These are phyloP conservation scores for Lindbergichthys nudifrons DNA, from an alignment of 2,797 vertebrate genomes.

Conservation along the genomic window DNA sequence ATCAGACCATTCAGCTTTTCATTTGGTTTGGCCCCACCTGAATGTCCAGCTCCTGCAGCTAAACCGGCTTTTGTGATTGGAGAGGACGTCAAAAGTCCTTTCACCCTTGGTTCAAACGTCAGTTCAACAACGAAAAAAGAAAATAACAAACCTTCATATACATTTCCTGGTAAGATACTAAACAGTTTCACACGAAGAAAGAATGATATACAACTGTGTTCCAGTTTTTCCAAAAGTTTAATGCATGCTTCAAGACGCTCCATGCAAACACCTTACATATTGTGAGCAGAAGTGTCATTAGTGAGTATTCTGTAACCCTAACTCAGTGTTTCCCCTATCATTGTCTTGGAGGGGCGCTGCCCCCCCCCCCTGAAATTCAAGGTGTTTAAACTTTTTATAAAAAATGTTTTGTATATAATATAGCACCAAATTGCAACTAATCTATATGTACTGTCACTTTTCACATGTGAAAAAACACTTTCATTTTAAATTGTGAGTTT, in stretches of 20 bases:
- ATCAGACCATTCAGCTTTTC: accelerated
- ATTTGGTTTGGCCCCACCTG: too few relatives aligned
- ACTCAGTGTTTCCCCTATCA: too few relatives aligned
- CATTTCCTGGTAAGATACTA: not conserved
- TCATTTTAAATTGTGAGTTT: too few relatives aligned
- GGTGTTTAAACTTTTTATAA: too few relatives aligned
- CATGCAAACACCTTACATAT: not conserved
- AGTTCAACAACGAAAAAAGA: accelerated
- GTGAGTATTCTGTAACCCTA: not conserved
- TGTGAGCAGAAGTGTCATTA: not conserved
- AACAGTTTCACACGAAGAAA: not conserved
- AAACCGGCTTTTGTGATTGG: accelerated
- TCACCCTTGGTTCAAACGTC: accelerated
- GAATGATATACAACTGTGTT: not conserved
- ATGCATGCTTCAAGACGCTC: not conserved
- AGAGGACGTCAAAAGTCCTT: accelerated
- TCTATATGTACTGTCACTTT: too few relatives aligned
- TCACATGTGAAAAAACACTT: too few relatives aligned
- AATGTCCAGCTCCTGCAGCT: too few relatives aligned
- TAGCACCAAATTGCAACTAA: too few relatives aligned
- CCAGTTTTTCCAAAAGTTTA: too few relatives aligned
- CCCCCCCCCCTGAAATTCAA: too few relatives aligned
- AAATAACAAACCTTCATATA: not conserved
- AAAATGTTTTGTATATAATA: too few relatives aligned
- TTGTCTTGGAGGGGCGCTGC: too few relatives aligned